A percentile compares a stretch with the other conserved stretches of the same genome.
Evolutionary conservation across 2,797 vertebrate genomes (phyloP).

Genomic region (Phataginus tricuspis): DNA sequence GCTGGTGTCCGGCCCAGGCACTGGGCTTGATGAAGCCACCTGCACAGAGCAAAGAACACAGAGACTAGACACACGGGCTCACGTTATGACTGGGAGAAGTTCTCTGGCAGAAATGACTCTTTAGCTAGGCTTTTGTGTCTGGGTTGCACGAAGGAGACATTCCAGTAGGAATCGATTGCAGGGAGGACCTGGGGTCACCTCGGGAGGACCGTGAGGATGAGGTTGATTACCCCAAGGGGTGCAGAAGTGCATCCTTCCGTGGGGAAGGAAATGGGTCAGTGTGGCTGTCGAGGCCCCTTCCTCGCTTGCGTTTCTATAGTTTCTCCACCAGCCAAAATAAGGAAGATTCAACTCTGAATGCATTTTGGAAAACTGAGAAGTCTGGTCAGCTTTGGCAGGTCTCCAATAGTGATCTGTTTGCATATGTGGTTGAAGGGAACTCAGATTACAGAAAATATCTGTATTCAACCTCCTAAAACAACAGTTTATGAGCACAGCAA

Average conservation of each 20-base stretch:
- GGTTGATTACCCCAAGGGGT: too few species aligned
- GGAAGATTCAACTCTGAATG: background rate
- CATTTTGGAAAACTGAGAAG: background rate
- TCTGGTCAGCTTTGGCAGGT: background rate
- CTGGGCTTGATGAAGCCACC: background rate
- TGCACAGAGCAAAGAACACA: background rate
- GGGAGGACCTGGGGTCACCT: background rate
- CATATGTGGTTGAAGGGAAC: accelerated
- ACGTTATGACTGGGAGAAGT: background rate
- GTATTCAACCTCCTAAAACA: background rate
- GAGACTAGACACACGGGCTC: background rate
- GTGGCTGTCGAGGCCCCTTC: background rate
- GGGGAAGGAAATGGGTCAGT: background rate
- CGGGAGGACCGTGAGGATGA: background rate
- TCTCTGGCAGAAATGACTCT: background rate
- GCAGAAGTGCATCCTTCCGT: background rate
- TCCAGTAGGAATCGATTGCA: background rate
- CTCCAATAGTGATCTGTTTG: background rate
- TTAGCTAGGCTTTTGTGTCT: background rate
- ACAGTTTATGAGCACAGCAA: background rate
- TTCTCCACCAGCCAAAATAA: background rate
- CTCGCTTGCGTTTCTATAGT: accelerated
- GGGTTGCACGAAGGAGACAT: background rate
- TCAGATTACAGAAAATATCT: background rate
- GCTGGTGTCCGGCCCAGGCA: too few species aligned